Percentiles rank a stretch among this genome's conserved stretches.
phyloP scores from a whole-genome alignment of 53 echinoderm and acorn worm species.

The Paelopatides confundens region DNA sequence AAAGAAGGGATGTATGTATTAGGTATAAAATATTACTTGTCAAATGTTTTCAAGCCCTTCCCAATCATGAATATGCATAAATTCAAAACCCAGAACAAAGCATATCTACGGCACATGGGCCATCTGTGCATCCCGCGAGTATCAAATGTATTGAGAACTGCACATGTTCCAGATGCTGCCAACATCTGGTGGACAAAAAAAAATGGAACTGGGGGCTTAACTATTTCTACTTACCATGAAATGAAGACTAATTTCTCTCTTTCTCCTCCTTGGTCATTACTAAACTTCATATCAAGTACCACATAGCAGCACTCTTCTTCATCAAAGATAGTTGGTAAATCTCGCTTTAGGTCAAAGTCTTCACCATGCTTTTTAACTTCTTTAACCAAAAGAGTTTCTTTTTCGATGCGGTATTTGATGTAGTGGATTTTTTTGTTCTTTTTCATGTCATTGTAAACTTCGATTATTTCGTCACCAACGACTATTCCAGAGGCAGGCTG shows the following conservation, averaged over 20 bases:
- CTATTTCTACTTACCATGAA: slow-evolving; percentile 19
- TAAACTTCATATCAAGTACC: background rate
- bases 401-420: background rate
- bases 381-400: background rate
- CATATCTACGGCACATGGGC: too few relatives aligned
- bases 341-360: background rate
- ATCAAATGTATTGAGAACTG: too few relatives aligned
- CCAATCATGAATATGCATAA: too few relatives aligned
- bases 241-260: background rate
- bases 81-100: too few relatives aligned
- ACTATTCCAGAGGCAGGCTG: background rate
- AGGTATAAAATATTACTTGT: too few relatives aligned
- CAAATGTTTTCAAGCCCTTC: too few relatives aligned
- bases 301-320: background rate
- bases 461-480: background rate
- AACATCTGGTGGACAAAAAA: too few relatives aligned
- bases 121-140: too few relatives aligned
- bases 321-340: background rate
- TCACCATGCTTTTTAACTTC: background rate
- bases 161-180: too few relatives aligned
- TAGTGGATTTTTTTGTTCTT: background rate
- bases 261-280: background rate
- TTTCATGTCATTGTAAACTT: background rate
- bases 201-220: too few relatives aligned
- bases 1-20: too few relatives aligned